Conservation (phyloP, 2,797 vertebrate species). For the Eulemur coronatus region DNA sequence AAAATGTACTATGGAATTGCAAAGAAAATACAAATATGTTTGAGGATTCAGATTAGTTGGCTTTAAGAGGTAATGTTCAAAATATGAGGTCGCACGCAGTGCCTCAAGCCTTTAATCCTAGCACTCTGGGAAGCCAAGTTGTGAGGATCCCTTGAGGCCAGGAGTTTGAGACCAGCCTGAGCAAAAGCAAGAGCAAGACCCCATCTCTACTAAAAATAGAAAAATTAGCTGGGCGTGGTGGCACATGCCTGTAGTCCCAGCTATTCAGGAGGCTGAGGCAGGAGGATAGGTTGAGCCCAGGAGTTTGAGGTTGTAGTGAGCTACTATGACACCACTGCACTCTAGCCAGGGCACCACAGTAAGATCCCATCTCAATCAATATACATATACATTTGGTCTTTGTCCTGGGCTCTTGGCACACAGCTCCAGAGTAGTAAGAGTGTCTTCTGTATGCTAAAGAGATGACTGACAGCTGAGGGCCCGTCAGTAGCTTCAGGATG, state of each 20-base stretch:
- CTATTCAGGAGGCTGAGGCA: background rate
- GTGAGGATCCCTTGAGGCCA: background rate
- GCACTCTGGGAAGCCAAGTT: background rate
- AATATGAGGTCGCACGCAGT: background rate
- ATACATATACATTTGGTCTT: too few relatives aligned
- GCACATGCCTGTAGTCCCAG: background rate
- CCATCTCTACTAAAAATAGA: background rate
- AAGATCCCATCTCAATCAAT: background rate
- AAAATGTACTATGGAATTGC: background rate
- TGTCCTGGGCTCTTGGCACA: too few relatives aligned
- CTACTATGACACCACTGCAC: background rate
- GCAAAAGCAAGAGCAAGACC: background rate
- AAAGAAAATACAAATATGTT: background rate
- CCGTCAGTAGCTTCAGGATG: too few relatives aligned
- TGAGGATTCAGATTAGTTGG: background rate
- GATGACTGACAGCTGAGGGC: background rate
- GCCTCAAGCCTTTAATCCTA: background rate
- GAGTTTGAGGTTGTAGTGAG: background rate
- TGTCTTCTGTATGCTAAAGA: background rate
- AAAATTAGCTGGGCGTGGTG: background rate
- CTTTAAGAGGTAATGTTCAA: background rate
- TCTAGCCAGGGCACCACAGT: background rate
- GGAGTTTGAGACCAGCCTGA: background rate
- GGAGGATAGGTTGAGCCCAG: background rate
- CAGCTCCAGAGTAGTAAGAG: background rate